Percentiles rank a stretch among this genome's conserved stretches.
Conservation (phyloP, 1,140 invertebrate species). For the Tetragonula clypearis region DNA sequence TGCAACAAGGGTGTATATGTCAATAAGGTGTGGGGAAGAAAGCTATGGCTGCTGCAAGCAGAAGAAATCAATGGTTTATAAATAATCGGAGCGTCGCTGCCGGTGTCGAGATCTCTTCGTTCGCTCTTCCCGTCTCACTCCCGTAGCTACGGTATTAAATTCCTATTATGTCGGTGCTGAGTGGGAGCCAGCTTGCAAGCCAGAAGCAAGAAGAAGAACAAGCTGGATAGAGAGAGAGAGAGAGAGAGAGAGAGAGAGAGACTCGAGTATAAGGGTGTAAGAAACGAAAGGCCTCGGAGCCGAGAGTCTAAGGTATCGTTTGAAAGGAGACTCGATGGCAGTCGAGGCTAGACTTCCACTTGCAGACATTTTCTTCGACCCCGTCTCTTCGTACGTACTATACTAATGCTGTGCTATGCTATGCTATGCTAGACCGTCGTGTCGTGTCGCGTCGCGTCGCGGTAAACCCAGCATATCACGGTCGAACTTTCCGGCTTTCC, state of each 20-base stretch:
- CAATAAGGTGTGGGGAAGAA: neutral
- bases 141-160: slow-evolving; percentile 52
- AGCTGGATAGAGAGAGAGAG: slow-evolving; percentile 17
- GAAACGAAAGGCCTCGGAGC: slow-evolving; percentile 39
- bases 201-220: slow-evolving; percentile 18
- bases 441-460: neutral
- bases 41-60: neutral
- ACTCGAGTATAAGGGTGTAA: slow-evolving; percentile 43
- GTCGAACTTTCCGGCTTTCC: slow-evolving; percentile 17
- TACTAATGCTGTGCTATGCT: too few relatives aligned
- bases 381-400: neutral
- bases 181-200: slow-evolving; percentile 19
- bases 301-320: slow-evolving; percentile 45
- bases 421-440: too few relatives aligned
- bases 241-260: slow-evolving; percentile 21
- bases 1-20: neutral
- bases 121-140: neutral
- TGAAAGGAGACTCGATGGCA: slow-evolving; percentile 53
- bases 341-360: slow-evolving; percentile 43
- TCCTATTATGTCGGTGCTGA: slow-evolving; percentile 51
- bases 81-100: slow-evolving; percentile 33
- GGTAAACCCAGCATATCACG: neutral
- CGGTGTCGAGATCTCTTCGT: neutral
- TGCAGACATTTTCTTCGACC: slow-evolving; percentile 37
- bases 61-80: slow-evolving; percentile 39